Conservation (phyloP, 2,797 vertebrate species). For the Telmatherina bonti region DNA sequence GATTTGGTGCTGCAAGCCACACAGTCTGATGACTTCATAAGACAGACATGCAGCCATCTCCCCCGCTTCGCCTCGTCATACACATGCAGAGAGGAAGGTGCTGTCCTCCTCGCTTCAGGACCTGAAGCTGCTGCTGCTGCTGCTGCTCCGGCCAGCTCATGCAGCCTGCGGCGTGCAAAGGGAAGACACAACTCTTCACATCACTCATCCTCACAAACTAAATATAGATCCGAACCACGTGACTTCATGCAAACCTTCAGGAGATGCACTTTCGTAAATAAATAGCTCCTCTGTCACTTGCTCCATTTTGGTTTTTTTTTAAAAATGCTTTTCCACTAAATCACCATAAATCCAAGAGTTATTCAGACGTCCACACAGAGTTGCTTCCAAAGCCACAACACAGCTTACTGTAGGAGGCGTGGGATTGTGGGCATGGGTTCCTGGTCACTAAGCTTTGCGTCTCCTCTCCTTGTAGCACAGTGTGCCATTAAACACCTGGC, state of each 20-base stretch:
- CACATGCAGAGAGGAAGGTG: conserved; percentile 22
- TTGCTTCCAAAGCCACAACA: no score
- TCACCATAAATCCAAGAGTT: conserved; percentile 20
- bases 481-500: conserved; percentile 68
- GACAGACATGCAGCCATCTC: conserved; percentile 48
- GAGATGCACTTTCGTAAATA: conserved; percentile 16
- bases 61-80: conserved; percentile 31
- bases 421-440: conserved; percentile 71
- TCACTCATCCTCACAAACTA: conserved; percentile 57
- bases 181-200: conserved; percentile 68
- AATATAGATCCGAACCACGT: conserved; percentile 40
- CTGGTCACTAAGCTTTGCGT: conserved; percentile 39
- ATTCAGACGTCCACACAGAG: conserved; percentile 24
- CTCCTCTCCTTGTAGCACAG: background rate
- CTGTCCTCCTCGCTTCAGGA: conserved; percentile 54
- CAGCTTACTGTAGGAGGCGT: no score
- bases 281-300: background rate
- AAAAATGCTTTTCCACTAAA: background rate
- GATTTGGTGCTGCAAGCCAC: conserved; percentile 50
- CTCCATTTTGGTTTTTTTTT: background rate
- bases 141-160: conserved; percentile 51
- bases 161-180: conserved; percentile 68
- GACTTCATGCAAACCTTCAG: conserved; percentile 25
- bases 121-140: conserved; percentile 35
- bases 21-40: conserved; percentile 70